phyloP scores from a whole-genome alignment of 1,140 invertebrate species.

The Lordiphosa collinella region DNA sequence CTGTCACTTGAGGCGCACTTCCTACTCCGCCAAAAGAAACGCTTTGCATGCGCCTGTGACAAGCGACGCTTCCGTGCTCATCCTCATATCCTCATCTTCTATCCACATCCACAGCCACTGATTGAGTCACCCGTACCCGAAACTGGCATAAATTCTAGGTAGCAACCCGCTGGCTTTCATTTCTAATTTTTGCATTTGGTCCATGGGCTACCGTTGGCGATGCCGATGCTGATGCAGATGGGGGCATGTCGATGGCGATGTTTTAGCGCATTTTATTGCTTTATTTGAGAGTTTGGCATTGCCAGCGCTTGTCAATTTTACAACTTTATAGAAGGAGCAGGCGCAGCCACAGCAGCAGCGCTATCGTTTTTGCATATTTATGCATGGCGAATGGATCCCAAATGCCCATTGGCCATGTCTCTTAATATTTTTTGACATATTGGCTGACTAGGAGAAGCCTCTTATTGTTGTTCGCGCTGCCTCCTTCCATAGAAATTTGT shows the following conservation, averaged over 20 bases:
- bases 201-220: conserved; percentile 32
- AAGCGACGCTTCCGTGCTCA: conserved; percentile 59
- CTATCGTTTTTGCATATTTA: conserved; percentile 77
- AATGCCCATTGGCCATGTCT: conserved; percentile 62
- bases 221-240: conserved; percentile 4
- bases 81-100: conserved; percentile 26
- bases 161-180: conserved; percentile 61
- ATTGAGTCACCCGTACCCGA: conserved; percentile 30
- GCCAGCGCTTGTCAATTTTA: conserved; percentile 74
- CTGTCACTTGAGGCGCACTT: conserved; percentile 52
- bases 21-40: conserved; percentile 28
- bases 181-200: conserved; percentile 72
- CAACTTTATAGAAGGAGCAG: conserved; percentile 70
- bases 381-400: conserved; percentile 16
- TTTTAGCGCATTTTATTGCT: conserved; percentile 72
- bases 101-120: conserved; percentile 15
- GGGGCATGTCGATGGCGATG: conserved; percentile 44
- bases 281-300: conserved; percentile 66
- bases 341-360: conserved; percentile 3
- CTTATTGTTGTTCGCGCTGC: conserved; percentile 32
- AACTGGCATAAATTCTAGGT: conserved; percentile 62
- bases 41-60: conserved; percentile 34
- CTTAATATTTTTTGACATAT: conserved; percentile 79
- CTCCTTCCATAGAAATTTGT: conserved; percentile 67
- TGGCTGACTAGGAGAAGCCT: conserved; percentile 54